Percentiles rank a stretch among this genome's conserved stretches.
Conservation (phyloP, 1,140 invertebrate genomes). For the Odontomachus brunneus region DNA sequence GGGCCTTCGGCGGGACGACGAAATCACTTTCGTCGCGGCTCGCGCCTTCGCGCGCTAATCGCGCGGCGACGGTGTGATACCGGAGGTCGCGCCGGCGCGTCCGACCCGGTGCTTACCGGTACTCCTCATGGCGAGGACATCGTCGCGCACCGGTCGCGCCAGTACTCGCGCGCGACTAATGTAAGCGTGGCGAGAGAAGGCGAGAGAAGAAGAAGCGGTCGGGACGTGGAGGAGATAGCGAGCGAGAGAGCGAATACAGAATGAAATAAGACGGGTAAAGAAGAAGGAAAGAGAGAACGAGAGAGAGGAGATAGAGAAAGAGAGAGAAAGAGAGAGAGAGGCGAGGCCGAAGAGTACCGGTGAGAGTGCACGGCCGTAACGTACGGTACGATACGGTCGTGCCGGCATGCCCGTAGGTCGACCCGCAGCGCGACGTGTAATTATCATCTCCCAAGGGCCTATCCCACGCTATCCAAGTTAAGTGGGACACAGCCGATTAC, state of each 20-base stretch:
- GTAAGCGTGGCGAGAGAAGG: conserved; percentile 35
- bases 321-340: conserved; percentile 61
- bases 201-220: conserved; percentile 29
- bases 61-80: conserved; percentile 69
- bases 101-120: conserved; percentile 68
- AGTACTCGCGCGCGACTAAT: conserved; percentile 31
- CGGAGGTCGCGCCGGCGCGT: conserved; percentile 74
- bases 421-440: conserved; percentile 77
- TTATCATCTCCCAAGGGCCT: conserved; percentile 82
- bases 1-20: background rate
- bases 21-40: conserved; percentile 45
- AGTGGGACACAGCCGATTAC: conserved; percentile 77
- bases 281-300: conserved; percentile 49
- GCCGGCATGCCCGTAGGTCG: conserved; percentile 71
- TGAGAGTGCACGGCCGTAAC: conserved; percentile 75
- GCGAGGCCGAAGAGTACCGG: conserved; percentile 69
- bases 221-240: conserved; percentile 18
- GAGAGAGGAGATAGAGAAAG: conserved; percentile 14
- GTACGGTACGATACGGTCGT: conserved; percentile 74
- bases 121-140: conserved; percentile 63
- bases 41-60: conserved; percentile 67
- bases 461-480: conserved; percentile 81
- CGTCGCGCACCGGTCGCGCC: conserved; percentile 70
- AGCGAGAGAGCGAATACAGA: conserved; percentile 33
- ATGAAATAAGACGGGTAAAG: no score